These are phyloP conservation scores for Betta splendens DNA, from an alignment of 2,797 vertebrate genomes.

Conservation along the genomic window DNA sequence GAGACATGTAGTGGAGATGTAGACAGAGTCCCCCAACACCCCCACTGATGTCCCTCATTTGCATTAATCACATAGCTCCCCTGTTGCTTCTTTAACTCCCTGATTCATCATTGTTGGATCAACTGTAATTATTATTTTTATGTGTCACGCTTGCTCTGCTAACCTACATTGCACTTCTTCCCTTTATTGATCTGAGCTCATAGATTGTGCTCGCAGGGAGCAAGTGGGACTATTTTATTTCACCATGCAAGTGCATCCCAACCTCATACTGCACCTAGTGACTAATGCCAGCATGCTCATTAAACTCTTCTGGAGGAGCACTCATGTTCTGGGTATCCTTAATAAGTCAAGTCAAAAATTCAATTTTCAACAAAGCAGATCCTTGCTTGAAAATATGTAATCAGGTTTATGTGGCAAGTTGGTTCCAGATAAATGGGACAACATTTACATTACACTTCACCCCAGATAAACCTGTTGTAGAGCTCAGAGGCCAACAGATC, in stretches of 20 bases:
- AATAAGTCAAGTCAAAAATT: background rate
- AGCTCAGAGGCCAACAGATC: conserved; percentile 5
- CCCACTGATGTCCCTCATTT: conserved; percentile 53
- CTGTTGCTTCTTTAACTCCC: conserved; percentile 46
- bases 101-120: conserved; percentile 41
- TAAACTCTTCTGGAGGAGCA: background rate
- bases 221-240: conserved; percentile 38
- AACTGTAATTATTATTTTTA: conserved; percentile 42
- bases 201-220: conserved; percentile 27
- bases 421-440: background rate
- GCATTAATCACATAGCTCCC: conserved; percentile 59
- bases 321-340: background rate
- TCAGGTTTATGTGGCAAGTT: background rate
- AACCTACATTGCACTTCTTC: conserved; percentile 27
- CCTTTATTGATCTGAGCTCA: conserved; percentile 37
- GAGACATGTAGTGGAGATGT: conserved; percentile 61
- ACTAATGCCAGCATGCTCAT: background rate
- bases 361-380: background rate
- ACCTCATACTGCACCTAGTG: background rate
- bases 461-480: conserved; percentile 1
- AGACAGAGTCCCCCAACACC: conserved; percentile 36
- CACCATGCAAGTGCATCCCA: conserved; percentile 12
- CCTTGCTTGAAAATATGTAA: background rate
- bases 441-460: conserved; percentile 13
- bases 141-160: conserved; percentile 6